Evolutionary conservation across 2,888 invertebrate species (phyloP).

Genomic region (Philereme transversata): DNA sequence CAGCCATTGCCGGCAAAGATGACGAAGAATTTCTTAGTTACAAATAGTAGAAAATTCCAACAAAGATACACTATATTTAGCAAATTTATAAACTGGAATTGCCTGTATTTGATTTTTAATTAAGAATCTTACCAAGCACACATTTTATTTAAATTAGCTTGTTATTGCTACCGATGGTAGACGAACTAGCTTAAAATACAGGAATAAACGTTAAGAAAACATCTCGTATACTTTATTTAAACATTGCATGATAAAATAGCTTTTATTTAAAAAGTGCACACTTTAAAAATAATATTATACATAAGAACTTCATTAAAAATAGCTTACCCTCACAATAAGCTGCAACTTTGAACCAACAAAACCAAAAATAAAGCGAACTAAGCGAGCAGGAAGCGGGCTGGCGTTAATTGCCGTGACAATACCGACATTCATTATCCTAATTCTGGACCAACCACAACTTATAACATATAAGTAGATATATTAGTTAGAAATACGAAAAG

Average conservation of each 20-base stretch:
- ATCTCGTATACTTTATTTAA: too few species aligned
- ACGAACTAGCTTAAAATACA: slow-evolving; percentile 1
- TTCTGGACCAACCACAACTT: slow-evolving; percentile 49
- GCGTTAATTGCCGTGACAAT: slow-evolving; percentile 70
- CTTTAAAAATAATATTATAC: slow-evolving; percentile 4
- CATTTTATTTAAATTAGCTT: slow-evolving; percentile 1
- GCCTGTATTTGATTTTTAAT: background rate
- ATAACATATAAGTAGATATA: too few species aligned
- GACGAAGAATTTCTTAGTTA: slow-evolving; percentile 12
- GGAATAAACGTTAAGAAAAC: too few species aligned
- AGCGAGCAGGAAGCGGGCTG: slow-evolving; percentile 60
- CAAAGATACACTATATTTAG: slow-evolving; percentile 3
- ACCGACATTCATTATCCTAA: slow-evolving; percentile 61
- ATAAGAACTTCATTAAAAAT: slow-evolving; percentile 16
- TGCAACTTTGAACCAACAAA: slow-evolving; percentile 34
- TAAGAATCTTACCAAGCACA: background rate
- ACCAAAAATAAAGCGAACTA: slow-evolving; percentile 58
- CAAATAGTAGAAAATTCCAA: slow-evolving; percentile 7
- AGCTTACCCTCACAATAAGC: slow-evolving; percentile 26
- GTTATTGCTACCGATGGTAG: background rate
- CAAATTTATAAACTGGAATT: slow-evolving; percentile 1
- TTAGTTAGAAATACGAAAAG: too few species aligned
- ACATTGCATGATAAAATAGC: too few species aligned
- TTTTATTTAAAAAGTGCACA: too few species aligned
- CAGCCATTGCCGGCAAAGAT: slow-evolving; percentile 8